Base-by-base conservation (phyloP, 1,140 invertebrate genomes). In the Diuraphis noxia region DNA sequence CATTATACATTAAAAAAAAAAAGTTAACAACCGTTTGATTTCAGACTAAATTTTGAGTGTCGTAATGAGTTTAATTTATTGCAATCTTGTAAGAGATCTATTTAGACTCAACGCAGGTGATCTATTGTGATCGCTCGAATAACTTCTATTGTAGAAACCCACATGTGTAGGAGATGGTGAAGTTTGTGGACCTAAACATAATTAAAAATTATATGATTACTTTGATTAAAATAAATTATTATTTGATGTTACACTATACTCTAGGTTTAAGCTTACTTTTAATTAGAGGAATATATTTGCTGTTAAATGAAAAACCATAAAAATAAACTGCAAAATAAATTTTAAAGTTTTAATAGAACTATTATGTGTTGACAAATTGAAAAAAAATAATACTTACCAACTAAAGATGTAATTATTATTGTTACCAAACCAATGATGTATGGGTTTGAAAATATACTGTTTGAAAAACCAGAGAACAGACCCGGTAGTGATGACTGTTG, bases 401-500 rank as follows among this genome's bases (percentile, higher is more conserved):
- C 41, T 49, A 77, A 82, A 38, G 77, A 91, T 6, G 89, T 91
- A 13, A 91, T 81, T n/a, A 91, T 82, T 40, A 81, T 30, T 81
- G 38, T 52, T 52, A 79, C 77, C 13, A 91, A 91, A 40, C 41
- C 43, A 82, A 91, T 81, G 36, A 88, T 77, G 6, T 52, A 88
- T 40, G 92, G 72, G 17, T 92, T 92, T 25, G 41, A 92, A 52
- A 89, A 88, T 85, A 85, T 13, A n/a, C 84, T 92, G 85, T 89
- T 92, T 79, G 92, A 81, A 91, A 81, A 88, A 94, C 97, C 96
- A 92, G 95, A 95, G 88, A 96, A 52, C 36, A 52, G 17, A 30
- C 23, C 38, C 2, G 25, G 38, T 7, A 91, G 40, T 46, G 43
- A 30, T 30, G 89, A 52, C 21, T 52, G 77, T 81, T 91, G 23